Evolutionary conservation across 2,113 vertebrate genomes (phyloP), one percentile per base, ranked within the genome.

Genomic region (Stegastes partitus): DNA sequence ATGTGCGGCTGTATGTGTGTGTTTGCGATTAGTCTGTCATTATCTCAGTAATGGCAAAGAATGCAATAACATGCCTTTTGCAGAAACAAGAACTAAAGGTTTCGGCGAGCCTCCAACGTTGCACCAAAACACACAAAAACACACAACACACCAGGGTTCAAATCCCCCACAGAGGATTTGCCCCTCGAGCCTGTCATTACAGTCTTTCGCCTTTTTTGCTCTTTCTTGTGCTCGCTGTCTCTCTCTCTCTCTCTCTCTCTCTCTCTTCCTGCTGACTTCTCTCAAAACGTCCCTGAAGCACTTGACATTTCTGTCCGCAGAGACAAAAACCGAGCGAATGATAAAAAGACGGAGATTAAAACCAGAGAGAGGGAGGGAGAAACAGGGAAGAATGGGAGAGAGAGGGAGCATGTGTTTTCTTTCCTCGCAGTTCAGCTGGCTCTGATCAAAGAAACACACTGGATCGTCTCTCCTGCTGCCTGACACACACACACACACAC

Each of bases 361-460:
- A 79, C 47, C 82, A 87, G 69, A 82, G 16, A 34, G 61, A 28
- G 47, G 39, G 42, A 31, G 39, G n/a, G 39, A 34, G 45, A 8
- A 62, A 28, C 56, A 39, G 68, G 25, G 56, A 71, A 65, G 57
- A 81, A 53, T 22, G 37, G 66, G 47, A 81, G 47, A 81, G 22
- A 31, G 39, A 69, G 44, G 49, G 66, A 61, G 59, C 85, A 86
- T 58, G 12, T 85, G 87, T 86, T 85, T 84, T 51, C 75, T 79
- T 82, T 85, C 73, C 78, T 81, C 74, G 11, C 53, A 50, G 12
- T 77, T 92, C 83, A 86, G 80, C 87, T 91, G 92, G 76, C 56
- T 84, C n/a, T 79, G 68, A 90, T 91, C 86, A 86, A 75, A 84
- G 70, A 81, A 66, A 66, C 57, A 63, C 68, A 87, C 68, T 79